Conservation (phyloP, 2,113 vertebrate genomes). For the Ramphastos sulfuratus region DNA sequence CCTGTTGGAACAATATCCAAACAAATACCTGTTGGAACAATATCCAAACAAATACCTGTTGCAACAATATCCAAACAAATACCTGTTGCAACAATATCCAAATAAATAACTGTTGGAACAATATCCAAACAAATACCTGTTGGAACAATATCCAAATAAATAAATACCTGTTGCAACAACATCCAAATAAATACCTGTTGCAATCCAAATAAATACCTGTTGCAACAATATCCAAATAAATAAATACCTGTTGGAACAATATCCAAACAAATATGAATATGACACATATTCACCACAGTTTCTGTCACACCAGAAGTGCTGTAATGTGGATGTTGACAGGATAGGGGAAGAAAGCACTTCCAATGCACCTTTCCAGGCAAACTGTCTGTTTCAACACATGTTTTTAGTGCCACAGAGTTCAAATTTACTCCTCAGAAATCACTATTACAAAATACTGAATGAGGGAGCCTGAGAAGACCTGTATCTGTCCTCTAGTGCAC, state of each 20-base stretch:
- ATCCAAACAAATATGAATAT: too few relatives aligned
- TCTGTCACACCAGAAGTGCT: not conserved
- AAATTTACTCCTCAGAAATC: not conserved
- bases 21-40: too few relatives aligned
- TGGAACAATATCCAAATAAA: too few relatives aligned
- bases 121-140: not conserved
- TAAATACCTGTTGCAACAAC: too few relatives aligned
- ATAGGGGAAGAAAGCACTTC: not conserved
- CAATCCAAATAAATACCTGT: not conserved
- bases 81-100: too few relatives aligned
- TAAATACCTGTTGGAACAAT: too few relatives aligned
- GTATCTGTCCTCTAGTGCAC: not conserved
- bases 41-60: too few relatives aligned
- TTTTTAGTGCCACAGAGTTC: not conserved
- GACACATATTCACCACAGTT: too few relatives aligned
- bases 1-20: too few relatives aligned
- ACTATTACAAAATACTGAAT: conserved; percentile 34
- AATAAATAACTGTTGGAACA: not conserved
- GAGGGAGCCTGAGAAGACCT: not conserved
- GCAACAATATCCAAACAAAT: too few relatives aligned
- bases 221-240: too few relatives aligned
- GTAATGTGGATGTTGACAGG: not conserved
- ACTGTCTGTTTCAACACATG: not conserved
- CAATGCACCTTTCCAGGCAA: not conserved
- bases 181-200: too few relatives aligned